Base-by-base conservation (phyloP, 1,140 invertebrate genomes). In the Oryzaephilus surinamensis region DNA sequence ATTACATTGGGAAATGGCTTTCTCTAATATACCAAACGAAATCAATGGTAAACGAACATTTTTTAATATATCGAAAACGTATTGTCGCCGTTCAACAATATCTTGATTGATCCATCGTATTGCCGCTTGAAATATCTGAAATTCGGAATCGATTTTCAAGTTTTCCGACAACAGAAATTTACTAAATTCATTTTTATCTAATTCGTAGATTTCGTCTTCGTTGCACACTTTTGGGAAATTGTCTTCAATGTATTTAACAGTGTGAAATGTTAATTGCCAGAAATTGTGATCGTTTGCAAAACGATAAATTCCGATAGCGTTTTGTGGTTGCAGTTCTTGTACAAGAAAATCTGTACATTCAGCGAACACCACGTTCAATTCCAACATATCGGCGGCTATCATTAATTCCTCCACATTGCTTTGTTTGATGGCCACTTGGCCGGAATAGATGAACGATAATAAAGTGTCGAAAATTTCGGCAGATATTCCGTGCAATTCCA, bases 231-330 rank as follows among this genome's bases (percentile, higher is more conserved):
- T 73, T 54, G 84, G 79, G 72, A 96, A 97, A 70, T 95, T 79
- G 51, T 80, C 73, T 66, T 88, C 75, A 52, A 95, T 86, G 66
- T 82, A 95, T 50, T 77, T 76, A 63, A 86, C 67, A 48, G 90
- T 80, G 63, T 81, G 78, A 46, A 80, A 76, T 51, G 81, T 75
- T 49, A 96, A 69, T 51, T 85, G 78, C 52, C 70, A 70, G 60
- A 86, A 89, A 61, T 89, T 88, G 65, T 95, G 89, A 43, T 81
- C 82, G 67, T 93, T 86, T 41, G 91, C 88, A 76, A 96, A 95
- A 80, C 79, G 76, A 57, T 80, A 85, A 64, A 90, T 86, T 54
- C 90, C 90, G 55, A 96, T 76, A 18, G 85, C 87, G 73, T 97
- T 97, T 29, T 79, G 79, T 38, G 81, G 76, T 68, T 93, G 84